phyloP scores from a whole-genome alignment of 2,797 vertebrate genomes.

The Loris lydekkerianus region DNA sequence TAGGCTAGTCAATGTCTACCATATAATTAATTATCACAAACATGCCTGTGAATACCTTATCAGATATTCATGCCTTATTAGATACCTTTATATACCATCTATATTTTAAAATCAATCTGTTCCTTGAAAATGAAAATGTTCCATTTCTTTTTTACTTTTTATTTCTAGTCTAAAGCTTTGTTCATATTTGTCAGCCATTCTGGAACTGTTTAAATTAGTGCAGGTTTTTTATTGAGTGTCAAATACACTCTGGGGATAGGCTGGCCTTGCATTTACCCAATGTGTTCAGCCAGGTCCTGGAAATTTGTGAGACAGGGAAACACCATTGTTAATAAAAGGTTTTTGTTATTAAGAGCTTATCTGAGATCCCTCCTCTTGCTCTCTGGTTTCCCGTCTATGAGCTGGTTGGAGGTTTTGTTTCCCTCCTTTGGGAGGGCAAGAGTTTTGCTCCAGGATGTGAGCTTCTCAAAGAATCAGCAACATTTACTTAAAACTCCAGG shows the following conservation, averaged over 20 bases:
- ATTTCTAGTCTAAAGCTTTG: not conserved
- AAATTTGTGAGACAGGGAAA: not conserved
- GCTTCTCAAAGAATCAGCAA: slow-evolving; percentile 25
- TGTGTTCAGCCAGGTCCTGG: slow-evolving; percentile 25
- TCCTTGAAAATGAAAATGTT: not conserved
- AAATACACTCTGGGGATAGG: slow-evolving; percentile 41
- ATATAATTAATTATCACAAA: not conserved
- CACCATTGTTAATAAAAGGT: not conserved
- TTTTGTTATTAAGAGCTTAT: slow-evolving; percentile 23
- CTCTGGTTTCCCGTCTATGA: not conserved
- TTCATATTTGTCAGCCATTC: not conserved
- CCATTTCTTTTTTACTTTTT: not conserved
- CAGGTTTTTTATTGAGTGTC: slow-evolving; percentile 55
- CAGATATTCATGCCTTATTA: not conserved
- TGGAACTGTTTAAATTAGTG: slow-evolving; percentile 59
- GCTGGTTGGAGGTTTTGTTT: not conserved
- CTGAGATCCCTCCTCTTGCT: not conserved
- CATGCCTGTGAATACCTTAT: not conserved
- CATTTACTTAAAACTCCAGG: not conserved
- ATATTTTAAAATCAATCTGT: not conserved
- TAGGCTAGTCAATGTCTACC: not conserved
- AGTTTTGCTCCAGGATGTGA: slow-evolving; percentile 37
- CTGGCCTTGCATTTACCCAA: slow-evolving; percentile 39
- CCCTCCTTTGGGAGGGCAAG: not conserved
- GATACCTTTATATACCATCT: not conserved